Conservation (phyloP, 2,888 invertebrate species). For the Silvanus unidentatus region DNA sequence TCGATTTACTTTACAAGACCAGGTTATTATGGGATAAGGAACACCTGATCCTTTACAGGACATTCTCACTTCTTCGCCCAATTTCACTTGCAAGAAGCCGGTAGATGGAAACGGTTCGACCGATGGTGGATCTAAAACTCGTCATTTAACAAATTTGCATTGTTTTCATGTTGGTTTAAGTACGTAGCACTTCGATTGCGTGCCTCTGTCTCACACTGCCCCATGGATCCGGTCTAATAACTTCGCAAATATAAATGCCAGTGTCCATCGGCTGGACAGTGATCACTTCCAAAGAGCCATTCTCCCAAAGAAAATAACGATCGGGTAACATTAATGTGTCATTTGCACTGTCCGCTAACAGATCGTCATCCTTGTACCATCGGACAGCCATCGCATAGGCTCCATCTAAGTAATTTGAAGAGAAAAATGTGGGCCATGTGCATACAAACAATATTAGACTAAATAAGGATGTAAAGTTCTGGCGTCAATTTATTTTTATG, state of each 20-base stretch:
- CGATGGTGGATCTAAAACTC: slow-evolving; percentile 59
- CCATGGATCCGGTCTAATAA: slow-evolving; percentile 60
- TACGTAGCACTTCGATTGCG: slow-evolving; percentile 73
- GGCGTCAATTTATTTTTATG: too few species aligned
- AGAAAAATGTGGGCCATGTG: too few species aligned
- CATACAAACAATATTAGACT: too few species aligned
- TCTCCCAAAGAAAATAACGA: slow-evolving; percentile 59
- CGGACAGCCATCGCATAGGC: slow-evolving; percentile 53
- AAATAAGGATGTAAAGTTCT: too few species aligned
- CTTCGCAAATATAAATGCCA: slow-evolving; percentile 65
- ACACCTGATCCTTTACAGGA: slow-evolving; percentile 67
- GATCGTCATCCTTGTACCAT: slow-evolving; percentile 63
- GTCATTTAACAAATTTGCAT: background rate
- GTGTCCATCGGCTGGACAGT: slow-evolving; percentile 54
- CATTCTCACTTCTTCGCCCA: slow-evolving; percentile 70
- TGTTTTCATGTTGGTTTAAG: background rate
- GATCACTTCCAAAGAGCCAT: slow-evolving; percentile 65
- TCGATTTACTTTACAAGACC: slow-evolving; percentile 54
- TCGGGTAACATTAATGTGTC: slow-evolving; percentile 45
- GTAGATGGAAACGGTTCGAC: slow-evolving; percentile 61
- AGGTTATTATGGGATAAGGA: slow-evolving; percentile 66
- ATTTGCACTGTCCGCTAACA: slow-evolving; percentile 51
- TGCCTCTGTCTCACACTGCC: slow-evolving; percentile 66
- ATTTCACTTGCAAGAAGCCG: slow-evolving; percentile 64
- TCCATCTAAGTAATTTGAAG: slow-evolving; percentile 43